Evolutionary conservation across 2,113 vertebrate species (phyloP), one percentile per base, ranked within the genome.

Genomic region (Grammomys surdaster): DNA sequence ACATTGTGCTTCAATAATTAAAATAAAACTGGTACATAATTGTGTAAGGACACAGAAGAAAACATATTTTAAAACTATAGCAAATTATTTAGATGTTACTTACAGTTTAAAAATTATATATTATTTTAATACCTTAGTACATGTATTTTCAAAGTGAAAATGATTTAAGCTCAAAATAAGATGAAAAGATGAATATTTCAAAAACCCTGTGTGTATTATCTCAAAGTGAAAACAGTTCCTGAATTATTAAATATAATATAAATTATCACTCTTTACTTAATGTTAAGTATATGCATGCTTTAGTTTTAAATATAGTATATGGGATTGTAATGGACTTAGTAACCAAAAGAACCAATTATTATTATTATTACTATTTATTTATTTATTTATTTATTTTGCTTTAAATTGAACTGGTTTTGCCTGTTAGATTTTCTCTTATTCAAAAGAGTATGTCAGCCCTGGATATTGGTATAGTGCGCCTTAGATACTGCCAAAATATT

Each of bases 101-200:
- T 60, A 24, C 60, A 33, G 77, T 22, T 20, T 16, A n/a, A 73
- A 91, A 78, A 67, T 60, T 87, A 10, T 28, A 87, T 54, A 80
- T 3, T 78, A 22, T 28, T 92, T 81, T 75, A 58, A 20, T 46
- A 70, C 48, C 77, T 96, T 46, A 95, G 43, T 65, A 20, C 20
- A 51, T 2, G 36, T 3, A 93, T 36, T 90, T 96, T 90, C 82
- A 12, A 46, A 78, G 31, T 95, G 2, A 93, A 96, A 70, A 33
- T 85, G 48, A 63, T 33, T 1, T 84, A 87, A 56, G 40, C 48
- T 88, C 4, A 28, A 93, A 72, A 69, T 0, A 93, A 70, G 31
- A 60, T 14, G 11, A 88, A 94, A 36, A 88, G 2, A 3, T 67
- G 43, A 81, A 16, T 56, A 51, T 75, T 31, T 88, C 75, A 60